These are phyloP conservation scores for Syngnathus rostellatus DNA, from an alignment of 2,797 vertebrate genomes.

Conservation along the genomic window DNA sequence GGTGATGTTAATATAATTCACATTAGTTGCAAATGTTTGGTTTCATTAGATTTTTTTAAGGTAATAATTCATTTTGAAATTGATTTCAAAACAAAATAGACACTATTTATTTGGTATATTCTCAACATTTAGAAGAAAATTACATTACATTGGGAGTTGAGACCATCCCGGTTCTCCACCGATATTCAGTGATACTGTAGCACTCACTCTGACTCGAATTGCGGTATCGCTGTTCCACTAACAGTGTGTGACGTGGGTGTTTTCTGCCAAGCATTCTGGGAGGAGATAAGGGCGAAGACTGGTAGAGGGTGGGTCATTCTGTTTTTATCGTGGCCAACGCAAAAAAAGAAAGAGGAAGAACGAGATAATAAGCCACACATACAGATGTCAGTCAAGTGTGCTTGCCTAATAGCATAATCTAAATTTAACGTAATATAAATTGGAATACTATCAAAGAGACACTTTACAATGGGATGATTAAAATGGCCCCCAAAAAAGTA, in stretches of 20 bases:
- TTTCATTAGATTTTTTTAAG: too few species aligned
- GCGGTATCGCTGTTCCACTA: constrained; percentile 15
- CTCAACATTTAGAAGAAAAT: too few species aligned
- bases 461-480: background rate
- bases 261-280: constrained; percentile 33
- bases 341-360: constrained; percentile 33
- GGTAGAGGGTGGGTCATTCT: constrained; percentile 47
- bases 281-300: constrained; percentile 61
- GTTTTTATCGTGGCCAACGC: constrained; percentile 50
- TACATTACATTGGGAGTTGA: background rate
- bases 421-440: background rate
- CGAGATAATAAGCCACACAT: constrained; percentile 22
- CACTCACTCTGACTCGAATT: background rate
- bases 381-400: background rate
- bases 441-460: background rate
- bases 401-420: background rate
- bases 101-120: background rate
- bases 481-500: background rate
- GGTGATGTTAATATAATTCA: background rate
- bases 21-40: background rate
- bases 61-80: background rate
- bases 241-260: constrained; percentile 61
- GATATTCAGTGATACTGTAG: background rate
- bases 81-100: background rate
- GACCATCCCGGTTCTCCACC: background rate